Base-by-base conservation (phyloP, 2,113 vertebrate species). In the Scartelaos histophorus region DNA sequence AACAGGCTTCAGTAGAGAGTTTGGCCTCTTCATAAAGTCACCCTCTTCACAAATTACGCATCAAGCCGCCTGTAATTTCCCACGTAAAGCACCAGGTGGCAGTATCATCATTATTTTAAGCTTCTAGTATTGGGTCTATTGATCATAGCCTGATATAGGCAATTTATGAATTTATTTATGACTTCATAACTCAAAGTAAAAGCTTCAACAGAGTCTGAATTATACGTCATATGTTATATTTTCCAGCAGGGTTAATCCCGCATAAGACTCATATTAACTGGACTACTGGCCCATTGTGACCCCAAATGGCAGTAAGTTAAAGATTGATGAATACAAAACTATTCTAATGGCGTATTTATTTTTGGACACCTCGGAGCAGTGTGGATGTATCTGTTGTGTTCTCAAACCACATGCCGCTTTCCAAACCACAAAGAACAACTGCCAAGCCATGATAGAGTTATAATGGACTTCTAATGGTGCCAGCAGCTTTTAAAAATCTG, bases 401-500 rank as follows among this genome's bases (percentile, higher is more conserved):
- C 49, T 7, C n/a, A 46, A 38, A 43, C 19, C 60, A 43, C 54
- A 56, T 13, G 54, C 54, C 11, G 3, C 56, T 35, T 7, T 73
- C 74, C 65, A 69, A 70, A 19, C 80, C 57, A 49, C 69, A 69
- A 69, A 73, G 67, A 75, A 80, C 67, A 66, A 61, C 38, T 78
- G 68, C 54, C 80, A 73, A 57, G 21, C 10, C 19, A 7, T 67
- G 74, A 85, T 67, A 13, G 66, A 74, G 51, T 56, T 73, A 70
- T 77, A 68, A 80, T 73, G 70, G 66, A 13, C 43, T 7, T 78
- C 38, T 77, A 70, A 88, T 56, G 69, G 76, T 43, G 66, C 70
- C 12, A 57, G 79, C 25, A 66, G 67, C 81, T 81, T n/a, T 67
- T 74, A 79, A 79, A 80, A 87, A 86, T 70, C 70, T 84, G 71